These are phyloP conservation scores for Hystrix cristata DNA, from an alignment of 2,113 vertebrate genomes.

Conservation along the genomic window DNA sequence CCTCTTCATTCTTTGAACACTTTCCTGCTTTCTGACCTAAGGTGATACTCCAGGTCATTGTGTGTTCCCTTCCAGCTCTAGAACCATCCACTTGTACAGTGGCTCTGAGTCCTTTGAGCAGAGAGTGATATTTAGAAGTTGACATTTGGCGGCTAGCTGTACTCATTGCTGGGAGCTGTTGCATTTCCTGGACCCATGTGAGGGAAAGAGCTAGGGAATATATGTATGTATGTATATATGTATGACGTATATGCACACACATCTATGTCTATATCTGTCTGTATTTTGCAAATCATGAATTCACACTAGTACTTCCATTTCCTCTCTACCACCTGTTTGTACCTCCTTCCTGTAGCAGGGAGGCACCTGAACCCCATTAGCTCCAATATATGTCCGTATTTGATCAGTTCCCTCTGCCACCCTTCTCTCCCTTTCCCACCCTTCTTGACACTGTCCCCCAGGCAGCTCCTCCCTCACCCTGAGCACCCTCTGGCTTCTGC, in stretches of 20 bases:
- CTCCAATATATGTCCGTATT: not conserved
- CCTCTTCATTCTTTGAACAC: not conserved
- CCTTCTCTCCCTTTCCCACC: not conserved
- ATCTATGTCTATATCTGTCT: not conserved
- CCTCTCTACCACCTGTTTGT: not conserved
- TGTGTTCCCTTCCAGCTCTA: not conserved
- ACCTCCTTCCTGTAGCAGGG: too few relatives aligned
- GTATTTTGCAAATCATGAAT: not conserved
- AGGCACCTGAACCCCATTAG: not conserved
- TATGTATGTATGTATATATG: rapidly evolving
- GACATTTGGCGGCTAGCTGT: not conserved
- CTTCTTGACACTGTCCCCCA: not conserved
- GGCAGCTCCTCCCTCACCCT: not conserved
- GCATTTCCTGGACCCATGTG: not conserved
- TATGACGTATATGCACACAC: rapidly evolving
- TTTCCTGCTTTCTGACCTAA: not conserved
- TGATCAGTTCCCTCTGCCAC: not conserved
- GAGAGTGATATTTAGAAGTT: not conserved
- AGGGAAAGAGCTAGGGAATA: not conserved
- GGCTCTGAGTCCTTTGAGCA: not conserved
- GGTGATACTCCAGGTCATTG: not conserved
- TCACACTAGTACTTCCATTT: not conserved
- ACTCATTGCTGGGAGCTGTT: not conserved
- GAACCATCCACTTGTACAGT: not conserved
- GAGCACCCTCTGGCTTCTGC: not conserved